Conservation (phyloP, 1,140 invertebrate species). For the Pachyrhynchus sulphureomaculatus region DNA sequence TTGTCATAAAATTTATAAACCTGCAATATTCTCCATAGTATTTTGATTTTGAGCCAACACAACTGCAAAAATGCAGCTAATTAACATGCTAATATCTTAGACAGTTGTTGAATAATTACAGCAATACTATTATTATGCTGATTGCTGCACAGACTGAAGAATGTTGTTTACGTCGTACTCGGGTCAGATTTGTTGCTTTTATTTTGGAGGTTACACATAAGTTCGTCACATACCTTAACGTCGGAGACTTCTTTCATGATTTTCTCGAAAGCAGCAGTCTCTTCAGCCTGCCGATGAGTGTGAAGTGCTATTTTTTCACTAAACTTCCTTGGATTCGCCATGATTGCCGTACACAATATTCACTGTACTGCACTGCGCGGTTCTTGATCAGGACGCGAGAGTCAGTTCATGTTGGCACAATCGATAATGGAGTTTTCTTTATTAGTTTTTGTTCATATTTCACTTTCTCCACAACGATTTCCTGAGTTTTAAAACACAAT, state of each 20-base stretch:
- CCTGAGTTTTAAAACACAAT: neutral
- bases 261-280: conserved; percentile 92
- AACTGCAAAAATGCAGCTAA: neutral
- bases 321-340: conserved; percentile 95
- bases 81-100: neutral
- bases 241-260: conserved; percentile 94
- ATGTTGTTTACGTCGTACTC: conserved; percentile 49
- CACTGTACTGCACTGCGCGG: conserved; percentile 32
- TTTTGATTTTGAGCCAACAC: conserved; percentile 1
- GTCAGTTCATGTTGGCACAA: conserved; percentile 29
- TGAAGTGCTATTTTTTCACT: conserved; percentile 98
- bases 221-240: conserved; percentile 62
- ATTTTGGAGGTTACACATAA: conserved; percentile 20
- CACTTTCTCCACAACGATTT: neutral
- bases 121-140: conserved; percentile 22
- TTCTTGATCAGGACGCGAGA: conserved; percentile 15
- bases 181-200: conserved; percentile 24
- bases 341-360: conserved; percentile 52
- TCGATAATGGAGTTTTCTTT: conserved; percentile 30
- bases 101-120: conserved; percentile 14
- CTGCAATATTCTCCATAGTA: neutral
- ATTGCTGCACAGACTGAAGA: conserved; percentile 19
- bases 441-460: conserved; percentile 3
- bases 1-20: conserved; percentile 10
- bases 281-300: conserved; percentile 95